phyloP scores from a whole-genome alignment of 1,140 invertebrate genomes.

The Eumeta japonica region DNA sequence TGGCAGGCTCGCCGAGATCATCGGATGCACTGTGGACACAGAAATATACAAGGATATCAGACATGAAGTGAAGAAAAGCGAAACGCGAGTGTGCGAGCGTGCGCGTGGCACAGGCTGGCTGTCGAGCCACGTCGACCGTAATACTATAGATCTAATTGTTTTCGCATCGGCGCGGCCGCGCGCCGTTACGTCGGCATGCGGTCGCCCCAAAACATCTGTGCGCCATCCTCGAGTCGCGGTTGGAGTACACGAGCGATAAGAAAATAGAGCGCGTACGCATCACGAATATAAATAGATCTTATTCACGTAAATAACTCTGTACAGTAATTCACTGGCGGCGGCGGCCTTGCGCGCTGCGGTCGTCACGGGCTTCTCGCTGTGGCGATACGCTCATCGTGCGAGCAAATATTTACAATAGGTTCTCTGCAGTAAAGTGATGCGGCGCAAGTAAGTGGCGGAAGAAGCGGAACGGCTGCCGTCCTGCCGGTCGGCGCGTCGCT shows the following conservation, averaged over 20 bases:
- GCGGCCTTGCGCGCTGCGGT: too few relatives aligned
- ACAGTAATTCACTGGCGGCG: too few relatives aligned
- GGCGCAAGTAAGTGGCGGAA: neutral
- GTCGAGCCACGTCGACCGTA: neutral
- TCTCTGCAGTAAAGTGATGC: neutral
- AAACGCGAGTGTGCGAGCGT: too few relatives aligned
- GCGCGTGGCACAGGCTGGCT: neutral
- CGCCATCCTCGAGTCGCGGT: neutral
- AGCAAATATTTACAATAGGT: neutral
- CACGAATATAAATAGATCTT: conserved; percentile 49
- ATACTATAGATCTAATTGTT: neutral
- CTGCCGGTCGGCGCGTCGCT: neutral
- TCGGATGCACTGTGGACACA: conserved; percentile 43
- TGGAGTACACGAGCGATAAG: conserved; percentile 34
- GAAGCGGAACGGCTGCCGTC: neutral
- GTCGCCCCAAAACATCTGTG: neutral
- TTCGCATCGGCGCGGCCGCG: too few relatives aligned
- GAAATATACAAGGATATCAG: conserved; percentile 1
- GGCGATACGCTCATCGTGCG: neutral
- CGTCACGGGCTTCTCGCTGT: neutral
- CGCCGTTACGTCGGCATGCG: neutral
- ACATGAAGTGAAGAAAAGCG: neutral
- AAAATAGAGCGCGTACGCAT: conserved; percentile 39
- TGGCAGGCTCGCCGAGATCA: conserved; percentile 56
- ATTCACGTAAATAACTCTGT: conserved; percentile 28